Evolutionary conservation across 1,140 invertebrate genomes (phyloP).

Genomic region (Formica exsecta): DNA sequence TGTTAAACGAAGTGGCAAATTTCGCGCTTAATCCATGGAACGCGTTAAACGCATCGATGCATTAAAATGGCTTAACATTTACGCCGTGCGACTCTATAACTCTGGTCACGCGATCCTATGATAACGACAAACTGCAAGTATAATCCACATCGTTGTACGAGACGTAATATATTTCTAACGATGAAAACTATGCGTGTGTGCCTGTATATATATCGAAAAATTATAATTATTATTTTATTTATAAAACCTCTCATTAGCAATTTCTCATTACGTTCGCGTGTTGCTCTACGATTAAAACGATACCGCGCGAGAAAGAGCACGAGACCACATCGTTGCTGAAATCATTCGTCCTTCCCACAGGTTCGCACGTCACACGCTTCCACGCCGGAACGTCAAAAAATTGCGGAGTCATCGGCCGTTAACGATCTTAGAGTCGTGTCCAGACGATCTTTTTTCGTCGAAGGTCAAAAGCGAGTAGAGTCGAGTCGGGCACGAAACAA

Average conservation of each 20-base stretch:
- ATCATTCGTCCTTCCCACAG: constrained; percentile 64
- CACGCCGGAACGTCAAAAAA: constrained; percentile 48
- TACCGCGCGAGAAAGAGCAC: constrained; percentile 33
- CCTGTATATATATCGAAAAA: neutral
- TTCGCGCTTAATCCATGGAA: constrained; percentile 56
- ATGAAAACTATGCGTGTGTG: neutral
- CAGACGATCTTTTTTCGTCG: constrained; percentile 66
- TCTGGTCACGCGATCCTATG: constrained; percentile 24
- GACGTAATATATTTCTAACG: neutral
- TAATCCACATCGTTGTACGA: neutral
- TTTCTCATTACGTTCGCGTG: constrained; percentile 54
- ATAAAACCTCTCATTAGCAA: constrained; percentile 52
- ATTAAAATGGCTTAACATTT: constrained; percentile 63
- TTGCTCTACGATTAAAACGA: constrained; percentile 52
- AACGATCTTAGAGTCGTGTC: constrained; percentile 70
- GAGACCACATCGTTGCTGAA: constrained; percentile 40
- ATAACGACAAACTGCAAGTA: constrained; percentile 19
- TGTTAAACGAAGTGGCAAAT: constrained; percentile 63
- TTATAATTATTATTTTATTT: constrained; percentile 51
- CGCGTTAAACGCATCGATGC: constrained; percentile 55
- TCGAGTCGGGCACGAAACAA: constrained; percentile 13
- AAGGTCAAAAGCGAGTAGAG: constrained; percentile 65
- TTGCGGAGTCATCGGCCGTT: constrained; percentile 72
- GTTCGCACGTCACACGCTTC: constrained; percentile 59
- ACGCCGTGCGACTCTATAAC: constrained; percentile 42